These are phyloP conservation scores for Platyrinchus mystaceus DNA, from an alignment of 2,797 vertebrate species.

Conservation along the genomic window DNA sequence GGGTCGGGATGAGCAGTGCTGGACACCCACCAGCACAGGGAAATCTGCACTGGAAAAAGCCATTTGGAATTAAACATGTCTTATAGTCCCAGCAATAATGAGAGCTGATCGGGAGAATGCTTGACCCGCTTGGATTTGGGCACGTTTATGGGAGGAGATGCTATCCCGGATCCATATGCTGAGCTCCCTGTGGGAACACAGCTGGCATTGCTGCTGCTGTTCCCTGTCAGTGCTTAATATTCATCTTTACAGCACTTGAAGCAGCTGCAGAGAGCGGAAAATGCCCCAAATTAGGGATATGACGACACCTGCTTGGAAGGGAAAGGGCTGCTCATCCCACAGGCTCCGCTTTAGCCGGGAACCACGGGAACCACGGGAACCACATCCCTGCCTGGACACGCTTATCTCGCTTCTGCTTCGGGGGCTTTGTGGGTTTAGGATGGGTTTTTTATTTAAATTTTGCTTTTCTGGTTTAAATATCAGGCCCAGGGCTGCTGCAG, in stretches of 20 bases:
- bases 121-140: neutral
- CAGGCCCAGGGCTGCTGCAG: neutral
- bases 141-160: neutral
- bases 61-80: neutral
- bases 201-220: accelerated
- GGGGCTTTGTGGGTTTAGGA: neutral
- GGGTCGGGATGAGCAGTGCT: too few species aligned
- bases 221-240: neutral
- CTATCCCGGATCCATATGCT: accelerated
- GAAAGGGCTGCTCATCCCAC: neutral
- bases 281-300: neutral
- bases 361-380: neutral
- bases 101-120: neutral
- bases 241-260: neutral
- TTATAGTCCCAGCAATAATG: neutral
- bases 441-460: neutral
- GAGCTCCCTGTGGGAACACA: neutral
- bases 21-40: neutral
- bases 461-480: too few species aligned
- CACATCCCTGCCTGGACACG: accelerated
- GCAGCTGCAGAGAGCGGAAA: too few species aligned
- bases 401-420: neutral
- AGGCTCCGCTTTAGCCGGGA: neutral
- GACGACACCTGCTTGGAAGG: accelerated
- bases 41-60: neutral